phyloP scores from a whole-genome alignment of 1,140 invertebrate species.

The Atta cephalotes region DNA sequence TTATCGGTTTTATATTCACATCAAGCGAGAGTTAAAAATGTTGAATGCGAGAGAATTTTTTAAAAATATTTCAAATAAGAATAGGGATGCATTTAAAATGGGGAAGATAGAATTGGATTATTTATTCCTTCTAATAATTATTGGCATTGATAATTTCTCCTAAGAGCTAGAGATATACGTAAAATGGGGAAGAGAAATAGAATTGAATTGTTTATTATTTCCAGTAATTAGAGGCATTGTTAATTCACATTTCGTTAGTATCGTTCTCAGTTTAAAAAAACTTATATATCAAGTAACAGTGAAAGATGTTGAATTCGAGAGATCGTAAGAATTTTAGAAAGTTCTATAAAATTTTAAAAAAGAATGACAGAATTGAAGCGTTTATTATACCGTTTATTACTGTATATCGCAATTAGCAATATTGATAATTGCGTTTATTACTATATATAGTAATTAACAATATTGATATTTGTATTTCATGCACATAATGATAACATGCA shows the following conservation, averaged over 20 bases:
- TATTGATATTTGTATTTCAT: neutral
- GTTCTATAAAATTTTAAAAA: too few relatives aligned
- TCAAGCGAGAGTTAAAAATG: neutral
- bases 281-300: too few relatives aligned
- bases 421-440: neutral
- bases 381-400: too few relatives aligned
- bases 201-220: conserved; percentile 12
- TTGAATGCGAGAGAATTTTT: neutral
- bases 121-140: conserved; percentile 10
- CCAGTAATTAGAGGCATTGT: neutral
- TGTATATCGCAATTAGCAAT: neutral
- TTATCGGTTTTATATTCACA: neutral
- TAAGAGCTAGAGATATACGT: neutral
- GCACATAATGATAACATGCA: neutral
- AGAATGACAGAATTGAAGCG: too few relatives aligned
- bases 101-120: neutral
- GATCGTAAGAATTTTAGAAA: too few relatives aligned
- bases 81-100: neutral
- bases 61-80: neutral
- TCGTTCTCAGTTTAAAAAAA: too few relatives aligned
- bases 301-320: too few relatives aligned
- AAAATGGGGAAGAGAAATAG: neutral
- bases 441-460: neutral
- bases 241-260: neutral
- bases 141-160: neutral